A percentile compares a stretch with the other conserved stretches of the same genome.
Evolutionary conservation across 1,140 invertebrate genomes (phyloP).

Genomic region (Lasaia peninsularis): DNA sequence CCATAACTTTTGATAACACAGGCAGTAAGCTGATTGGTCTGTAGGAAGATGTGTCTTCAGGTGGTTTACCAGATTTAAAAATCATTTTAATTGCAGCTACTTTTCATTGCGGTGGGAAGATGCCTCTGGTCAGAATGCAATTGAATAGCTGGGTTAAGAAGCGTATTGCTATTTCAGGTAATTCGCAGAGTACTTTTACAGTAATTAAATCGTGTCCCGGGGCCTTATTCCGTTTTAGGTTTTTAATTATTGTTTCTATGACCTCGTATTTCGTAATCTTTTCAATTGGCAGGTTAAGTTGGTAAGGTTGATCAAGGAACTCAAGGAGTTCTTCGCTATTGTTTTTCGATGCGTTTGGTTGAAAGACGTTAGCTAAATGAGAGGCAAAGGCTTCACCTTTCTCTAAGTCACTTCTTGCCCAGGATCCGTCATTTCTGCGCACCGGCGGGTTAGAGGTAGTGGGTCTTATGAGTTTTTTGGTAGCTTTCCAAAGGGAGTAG

Average conservation of each 20-base stretch:
- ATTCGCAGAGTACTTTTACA: not conserved
- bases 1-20: not conserved
- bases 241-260: not conserved
- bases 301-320: not conserved
- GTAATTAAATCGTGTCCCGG: not conserved
- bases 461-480: slow-evolving; percentile 24
- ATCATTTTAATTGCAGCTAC: too few species aligned
- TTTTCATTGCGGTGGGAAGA: not conserved
- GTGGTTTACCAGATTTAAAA: not conserved
- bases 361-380: slow-evolving; percentile 22
- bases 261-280: not conserved
- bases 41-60: not conserved
- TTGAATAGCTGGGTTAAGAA: not conserved
- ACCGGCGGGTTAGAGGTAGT: slow-evolving; percentile 7
- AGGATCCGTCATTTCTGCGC: slow-evolving; percentile 6
- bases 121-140: not conserved
- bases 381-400: slow-evolving; percentile 26
- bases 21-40: slow-evolving; percentile 10
- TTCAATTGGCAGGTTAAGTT: not conserved
- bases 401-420: slow-evolving; percentile 22
- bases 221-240: not conserved
- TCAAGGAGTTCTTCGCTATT: too few species aligned
- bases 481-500: slow-evolving; percentile 31
- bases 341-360: not conserved
- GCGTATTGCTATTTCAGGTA: not conserved